These are phyloP conservation scores for Lordiphosa clarofinis DNA, from an alignment of 1,140 invertebrate species.

Conservation along the genomic window DNA sequence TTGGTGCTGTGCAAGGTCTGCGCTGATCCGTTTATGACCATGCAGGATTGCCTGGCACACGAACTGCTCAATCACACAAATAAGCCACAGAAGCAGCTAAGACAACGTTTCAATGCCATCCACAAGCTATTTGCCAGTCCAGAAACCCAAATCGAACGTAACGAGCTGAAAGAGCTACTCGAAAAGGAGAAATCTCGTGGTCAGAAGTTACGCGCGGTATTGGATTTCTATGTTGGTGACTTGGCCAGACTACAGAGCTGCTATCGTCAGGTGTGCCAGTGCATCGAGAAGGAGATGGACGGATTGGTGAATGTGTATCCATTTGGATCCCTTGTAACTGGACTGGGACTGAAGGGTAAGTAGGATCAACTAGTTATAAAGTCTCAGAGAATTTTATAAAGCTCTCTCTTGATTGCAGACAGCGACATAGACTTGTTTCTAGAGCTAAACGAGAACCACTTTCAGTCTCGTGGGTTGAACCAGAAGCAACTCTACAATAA, in stretches of 20 bases:
- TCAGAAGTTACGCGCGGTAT: slow-evolving; percentile 36
- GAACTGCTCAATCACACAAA: slow-evolving; percentile 47
- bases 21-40: slow-evolving; percentile 27
- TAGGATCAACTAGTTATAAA: neutral
- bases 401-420: slow-evolving; percentile 19
- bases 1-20: slow-evolving; percentile 54
- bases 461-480: neutral
- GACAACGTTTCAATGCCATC: slow-evolving; percentile 41
- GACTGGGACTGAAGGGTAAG: slow-evolving; percentile 58
- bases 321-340: slow-evolving; percentile 68
- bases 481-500: slow-evolving; percentile 45
- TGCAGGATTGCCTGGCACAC: slow-evolving; percentile 60
- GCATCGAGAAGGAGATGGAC: slow-evolving; percentile 34
- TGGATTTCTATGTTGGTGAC: slow-evolving; percentile 40
- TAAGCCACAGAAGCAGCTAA: slow-evolving; percentile 48
- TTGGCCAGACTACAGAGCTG: slow-evolving; percentile 21
- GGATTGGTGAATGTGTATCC: slow-evolving; percentile 36
- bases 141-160: slow-evolving; percentile 45
- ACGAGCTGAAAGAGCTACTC: slow-evolving; percentile 19
- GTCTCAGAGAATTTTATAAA: neutral
- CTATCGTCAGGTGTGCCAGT: slow-evolving; percentile 36
- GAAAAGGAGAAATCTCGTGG: slow-evolving; percentile 10
- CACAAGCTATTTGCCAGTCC: slow-evolving; percentile 42
- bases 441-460: slow-evolving; percentile 13
- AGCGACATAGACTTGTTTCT: slow-evolving; percentile 72